Evolutionary conservation across 2,888 invertebrate genomes (phyloP).

Genomic region (Pollenia angustigena): DNA sequence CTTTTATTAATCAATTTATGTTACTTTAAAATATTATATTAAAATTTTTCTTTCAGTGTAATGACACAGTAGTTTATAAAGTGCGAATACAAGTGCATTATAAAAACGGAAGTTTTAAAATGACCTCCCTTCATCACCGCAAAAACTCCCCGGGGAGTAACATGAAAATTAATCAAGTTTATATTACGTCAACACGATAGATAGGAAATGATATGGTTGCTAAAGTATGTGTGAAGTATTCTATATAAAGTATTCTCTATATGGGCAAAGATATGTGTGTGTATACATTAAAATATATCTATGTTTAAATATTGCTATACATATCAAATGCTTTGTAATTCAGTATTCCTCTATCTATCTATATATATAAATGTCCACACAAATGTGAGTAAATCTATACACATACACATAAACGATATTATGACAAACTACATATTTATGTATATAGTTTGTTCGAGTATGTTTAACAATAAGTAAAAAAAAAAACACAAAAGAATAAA

Average conservation of each 20-base stretch:
- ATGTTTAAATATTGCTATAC: neutral
- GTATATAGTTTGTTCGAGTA: neutral
- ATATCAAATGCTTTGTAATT: neutral
- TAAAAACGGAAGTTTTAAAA: slow-evolving; percentile 50
- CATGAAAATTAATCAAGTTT: slow-evolving; percentile 78
- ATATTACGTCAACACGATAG: slow-evolving; percentile 77
- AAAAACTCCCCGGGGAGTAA: slow-evolving; percentile 56
- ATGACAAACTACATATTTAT: neutral
- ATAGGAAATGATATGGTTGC: slow-evolving; percentile 56
- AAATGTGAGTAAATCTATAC: neutral
- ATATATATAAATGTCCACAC: neutral
- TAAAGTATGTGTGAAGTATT: neutral
- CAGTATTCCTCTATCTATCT: neutral
- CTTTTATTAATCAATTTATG: too few species aligned
- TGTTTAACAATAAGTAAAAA: slow-evolving; percentile 18
- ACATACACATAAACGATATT: slow-evolving; percentile 10
- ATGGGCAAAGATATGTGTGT: neutral
- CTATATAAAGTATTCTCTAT: neutral
- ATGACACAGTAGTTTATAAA: neutral
- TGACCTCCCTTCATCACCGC: slow-evolving; percentile 57
- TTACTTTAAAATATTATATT: too few species aligned
- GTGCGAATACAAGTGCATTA: slow-evolving; percentile 33
- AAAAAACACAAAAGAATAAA: slow-evolving; percentile 13
- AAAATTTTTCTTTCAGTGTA: slow-evolving; percentile 9
- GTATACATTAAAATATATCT: neutral